Evolutionary conservation across 1,140 invertebrate genomes (phyloP).

Genomic region (Drosophila rhopaloa): DNA sequence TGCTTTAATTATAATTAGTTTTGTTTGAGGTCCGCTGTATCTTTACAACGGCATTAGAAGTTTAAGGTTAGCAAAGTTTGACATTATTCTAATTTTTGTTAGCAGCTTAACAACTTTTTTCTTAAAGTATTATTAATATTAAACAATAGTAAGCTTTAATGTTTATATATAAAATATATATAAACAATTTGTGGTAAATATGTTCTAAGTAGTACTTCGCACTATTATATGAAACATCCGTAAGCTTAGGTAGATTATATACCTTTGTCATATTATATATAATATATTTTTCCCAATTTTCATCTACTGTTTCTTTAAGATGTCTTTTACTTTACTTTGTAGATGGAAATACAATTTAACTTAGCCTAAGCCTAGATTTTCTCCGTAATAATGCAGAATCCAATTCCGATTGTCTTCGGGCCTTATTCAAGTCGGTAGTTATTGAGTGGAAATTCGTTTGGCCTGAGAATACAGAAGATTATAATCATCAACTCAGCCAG

Average conservation of each 20-base stretch:
- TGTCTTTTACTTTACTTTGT: background rate
- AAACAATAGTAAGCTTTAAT: too few relatives aligned
- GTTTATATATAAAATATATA: too few relatives aligned
- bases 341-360: background rate
- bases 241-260: too few relatives aligned
- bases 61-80: background rate
- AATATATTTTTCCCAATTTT: background rate
- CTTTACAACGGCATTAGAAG: background rate
- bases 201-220: too few relatives aligned
- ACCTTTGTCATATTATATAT: background rate
- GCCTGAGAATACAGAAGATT: conserved; percentile 39
- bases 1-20: conserved; percentile 67
- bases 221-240: too few relatives aligned
- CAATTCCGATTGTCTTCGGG: conserved; percentile 53
- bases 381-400: conserved; percentile 13
- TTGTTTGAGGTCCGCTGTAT: conserved; percentile 11
- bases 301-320: background rate
- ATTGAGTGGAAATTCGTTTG: conserved; percentile 37
- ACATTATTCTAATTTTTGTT: too few relatives aligned
- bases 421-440: conserved; percentile 25
- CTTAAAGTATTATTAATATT: too few relatives aligned
- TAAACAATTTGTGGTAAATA: too few relatives aligned
- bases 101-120: too few relatives aligned
- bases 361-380: background rate
- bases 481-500: conserved; percentile 24